Conservation (phyloP, 2,888 invertebrate genomes). For the Shargacucullia verbasci region DNA sequence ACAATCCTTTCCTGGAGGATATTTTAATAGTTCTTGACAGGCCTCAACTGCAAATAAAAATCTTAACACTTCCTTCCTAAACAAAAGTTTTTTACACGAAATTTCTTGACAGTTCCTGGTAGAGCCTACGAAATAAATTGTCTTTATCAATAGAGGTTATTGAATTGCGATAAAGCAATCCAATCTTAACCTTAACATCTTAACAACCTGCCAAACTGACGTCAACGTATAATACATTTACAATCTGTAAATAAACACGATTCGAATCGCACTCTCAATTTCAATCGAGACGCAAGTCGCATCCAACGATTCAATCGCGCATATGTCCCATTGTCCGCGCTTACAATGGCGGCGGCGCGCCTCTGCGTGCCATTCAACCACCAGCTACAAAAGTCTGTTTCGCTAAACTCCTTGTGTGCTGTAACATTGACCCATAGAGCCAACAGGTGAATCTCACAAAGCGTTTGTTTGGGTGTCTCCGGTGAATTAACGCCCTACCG, state of each 20-base stretch:
- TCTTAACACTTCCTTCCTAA: background rate
- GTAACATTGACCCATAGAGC: slow-evolving; percentile 88
- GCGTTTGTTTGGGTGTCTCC: slow-evolving; percentile 86
- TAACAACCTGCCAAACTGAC: slow-evolving; percentile 15
- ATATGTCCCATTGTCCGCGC: slow-evolving; percentile 80
- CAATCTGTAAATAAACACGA: slow-evolving; percentile 58
- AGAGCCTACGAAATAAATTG: background rate
- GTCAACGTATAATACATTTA: slow-evolving; percentile 46
- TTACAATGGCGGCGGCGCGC: slow-evolving; percentile 73
- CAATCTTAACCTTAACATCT: slow-evolving; percentile 22
- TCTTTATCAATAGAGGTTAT: background rate
- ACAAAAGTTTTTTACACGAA: background rate
- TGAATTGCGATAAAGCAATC: background rate
- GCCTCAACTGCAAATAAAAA: background rate
- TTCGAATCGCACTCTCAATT: slow-evolving; percentile 77
- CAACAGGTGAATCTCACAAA: slow-evolving; percentile 85
- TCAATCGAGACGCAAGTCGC: slow-evolving; percentile 78
- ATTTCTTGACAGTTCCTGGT: too few relatives aligned
- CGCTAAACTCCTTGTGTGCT: slow-evolving; percentile 84
- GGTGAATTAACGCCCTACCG: slow-evolving; percentile 72
- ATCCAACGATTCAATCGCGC: slow-evolving; percentile 82
- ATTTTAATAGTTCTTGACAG: background rate
- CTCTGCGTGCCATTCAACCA: slow-evolving; percentile 77
- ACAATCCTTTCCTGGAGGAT: slow-evolving; percentile 62
- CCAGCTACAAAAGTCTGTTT: slow-evolving; percentile 85